Conservation (phyloP, 1,140 invertebrate genomes). For the Danaus plexippus region DNA sequence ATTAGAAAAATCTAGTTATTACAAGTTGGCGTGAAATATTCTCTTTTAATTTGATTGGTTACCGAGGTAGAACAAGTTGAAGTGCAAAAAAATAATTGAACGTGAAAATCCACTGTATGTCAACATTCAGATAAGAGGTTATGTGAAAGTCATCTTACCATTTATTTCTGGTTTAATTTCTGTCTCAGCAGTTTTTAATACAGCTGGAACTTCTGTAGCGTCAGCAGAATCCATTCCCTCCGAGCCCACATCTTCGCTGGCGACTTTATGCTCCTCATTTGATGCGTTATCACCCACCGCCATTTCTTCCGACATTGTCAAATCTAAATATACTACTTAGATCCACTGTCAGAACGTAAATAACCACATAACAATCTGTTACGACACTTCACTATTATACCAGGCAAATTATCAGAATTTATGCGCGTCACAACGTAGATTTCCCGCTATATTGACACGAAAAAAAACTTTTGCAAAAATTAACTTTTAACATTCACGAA, state of each 20-base stretch:
- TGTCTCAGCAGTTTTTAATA: conserved; percentile 1
- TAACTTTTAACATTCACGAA: conserved; percentile 7
- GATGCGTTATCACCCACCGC: conserved; percentile 60
- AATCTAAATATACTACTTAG: conserved; percentile 52
- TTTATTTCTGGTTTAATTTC: conserved; percentile 11
- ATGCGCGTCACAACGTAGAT: conserved; percentile 64
- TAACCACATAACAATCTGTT: conserved; percentile 59
- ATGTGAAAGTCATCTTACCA: conserved; percentile 27
- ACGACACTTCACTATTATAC: conserved; percentile 44
- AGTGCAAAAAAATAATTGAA: neutral
- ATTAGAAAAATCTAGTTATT: too few relatives aligned
- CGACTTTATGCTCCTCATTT: conserved; percentile 40
- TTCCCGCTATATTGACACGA: conserved; percentile 63
- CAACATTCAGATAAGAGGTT: conserved; percentile 24
- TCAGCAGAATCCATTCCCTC: conserved; percentile 12
- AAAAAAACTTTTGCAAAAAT: conserved; percentile 41
- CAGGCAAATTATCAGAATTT: conserved; percentile 48
- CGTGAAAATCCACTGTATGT: conserved; percentile 13
- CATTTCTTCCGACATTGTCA: conserved; percentile 69
- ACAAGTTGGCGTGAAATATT: too few relatives aligned
- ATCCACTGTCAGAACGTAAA: conserved; percentile 53
- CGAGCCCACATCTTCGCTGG: conserved; percentile 11
- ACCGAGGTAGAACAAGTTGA: neutral
- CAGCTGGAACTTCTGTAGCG: conserved; percentile 9
- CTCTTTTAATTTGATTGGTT: too few relatives aligned